These are phyloP conservation scores for Petroica traversi DNA, from an alignment of 2,113 vertebrate genomes.

Conservation along the genomic window DNA sequence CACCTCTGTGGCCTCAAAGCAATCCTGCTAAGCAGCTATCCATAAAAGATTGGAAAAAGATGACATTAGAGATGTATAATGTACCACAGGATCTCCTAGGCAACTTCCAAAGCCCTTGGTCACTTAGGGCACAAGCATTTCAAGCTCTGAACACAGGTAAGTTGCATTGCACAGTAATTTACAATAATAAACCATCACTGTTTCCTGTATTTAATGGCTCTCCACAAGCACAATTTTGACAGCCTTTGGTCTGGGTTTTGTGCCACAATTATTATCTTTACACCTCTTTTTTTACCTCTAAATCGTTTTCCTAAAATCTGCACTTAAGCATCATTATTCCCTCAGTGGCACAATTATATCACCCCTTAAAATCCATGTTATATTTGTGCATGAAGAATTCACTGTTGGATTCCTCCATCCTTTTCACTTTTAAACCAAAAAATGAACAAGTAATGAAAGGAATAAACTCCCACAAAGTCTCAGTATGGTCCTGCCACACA, in stretches of 20 bases:
- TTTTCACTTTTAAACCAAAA: neutral
- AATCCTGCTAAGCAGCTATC: neutral
- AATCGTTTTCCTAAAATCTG: neutral
- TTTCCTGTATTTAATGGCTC: neutral
- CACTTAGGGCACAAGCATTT: neutral
- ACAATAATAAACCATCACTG: neutral
- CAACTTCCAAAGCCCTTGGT: neutral
- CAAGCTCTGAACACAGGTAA: neutral
- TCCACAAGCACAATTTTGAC: neutral
- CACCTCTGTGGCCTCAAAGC: neutral
- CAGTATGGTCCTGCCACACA: neutral
- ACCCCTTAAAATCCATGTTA: neutral
- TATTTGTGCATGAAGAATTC: neutral
- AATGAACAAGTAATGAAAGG: neutral
- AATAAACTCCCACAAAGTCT: neutral
- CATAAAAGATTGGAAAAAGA: neutral
- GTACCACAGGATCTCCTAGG: neutral
- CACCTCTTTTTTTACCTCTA: neutral
- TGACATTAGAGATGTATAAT: neutral
- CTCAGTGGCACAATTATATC: neutral
- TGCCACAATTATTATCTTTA: neutral
- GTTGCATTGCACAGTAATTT: neutral
- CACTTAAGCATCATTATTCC: neutral
- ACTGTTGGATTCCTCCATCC: neutral
- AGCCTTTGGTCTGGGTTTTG: neutral